Conservation (phyloP, 2,113 vertebrate species). For the Xiphophorus hellerii region DNA sequence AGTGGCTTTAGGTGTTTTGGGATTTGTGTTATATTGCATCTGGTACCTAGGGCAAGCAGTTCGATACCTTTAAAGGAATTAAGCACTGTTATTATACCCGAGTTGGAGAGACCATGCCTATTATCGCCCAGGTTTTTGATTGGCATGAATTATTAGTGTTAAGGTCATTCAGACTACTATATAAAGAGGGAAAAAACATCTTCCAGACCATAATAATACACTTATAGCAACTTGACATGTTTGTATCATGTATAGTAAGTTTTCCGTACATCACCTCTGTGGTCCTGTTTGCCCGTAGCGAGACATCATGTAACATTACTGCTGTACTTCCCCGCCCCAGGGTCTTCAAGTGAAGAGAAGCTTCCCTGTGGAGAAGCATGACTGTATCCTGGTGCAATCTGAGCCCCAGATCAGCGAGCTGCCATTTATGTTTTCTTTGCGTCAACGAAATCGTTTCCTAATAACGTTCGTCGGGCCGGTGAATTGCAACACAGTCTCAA, state of each 20-base stretch:
- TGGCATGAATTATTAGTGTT: conserved; percentile 2
- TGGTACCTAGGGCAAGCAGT: conserved; percentile 12
- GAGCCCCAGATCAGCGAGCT: conserved; percentile 1
- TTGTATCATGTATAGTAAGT: neutral
- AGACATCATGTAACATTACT: conserved; percentile 15
- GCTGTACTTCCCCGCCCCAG: conserved; percentile 33
- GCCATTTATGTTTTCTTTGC: neutral
- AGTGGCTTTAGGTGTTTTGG: neutral
- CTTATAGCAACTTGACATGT: neutral
- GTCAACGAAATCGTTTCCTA: neutral
- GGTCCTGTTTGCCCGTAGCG: conserved; percentile 27
- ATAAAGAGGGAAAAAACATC: neutral
- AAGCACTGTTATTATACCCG: neutral
- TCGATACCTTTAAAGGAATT: neutral
- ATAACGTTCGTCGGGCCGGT: neutral
- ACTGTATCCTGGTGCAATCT: neutral
- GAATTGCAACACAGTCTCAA: neutral
- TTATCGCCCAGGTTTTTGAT: conserved; percentile 1
- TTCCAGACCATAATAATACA: neutral
- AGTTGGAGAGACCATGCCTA: conserved; percentile 14
- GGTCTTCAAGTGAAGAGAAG: conserved; percentile 2
- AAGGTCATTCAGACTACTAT: conserved; percentile 2
- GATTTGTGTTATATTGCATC: neutral
- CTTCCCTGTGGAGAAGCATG: conserved; percentile 10
- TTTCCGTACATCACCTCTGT: neutral